Percentiles rank a stretch among this genome's conserved stretches.
Conservation (phyloP, 2,113 vertebrate genomes). For the Daubentonia madagascariensis region DNA sequence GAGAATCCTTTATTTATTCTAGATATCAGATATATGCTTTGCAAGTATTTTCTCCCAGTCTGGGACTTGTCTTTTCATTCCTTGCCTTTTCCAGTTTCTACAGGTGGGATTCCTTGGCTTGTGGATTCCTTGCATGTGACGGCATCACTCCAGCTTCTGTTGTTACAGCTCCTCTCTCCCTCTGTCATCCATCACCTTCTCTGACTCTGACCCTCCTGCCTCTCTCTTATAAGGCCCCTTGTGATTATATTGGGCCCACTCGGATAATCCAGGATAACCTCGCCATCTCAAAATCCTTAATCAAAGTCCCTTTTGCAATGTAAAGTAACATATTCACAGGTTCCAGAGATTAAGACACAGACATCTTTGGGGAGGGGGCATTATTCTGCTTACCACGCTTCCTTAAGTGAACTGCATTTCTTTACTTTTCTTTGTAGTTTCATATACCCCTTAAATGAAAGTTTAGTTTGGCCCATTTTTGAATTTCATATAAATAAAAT, state of each 20-base stretch:
- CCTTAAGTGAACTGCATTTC: background rate
- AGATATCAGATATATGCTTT: background rate
- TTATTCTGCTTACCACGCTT: background rate
- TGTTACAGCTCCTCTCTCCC: background rate
- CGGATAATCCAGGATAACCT: background rate
- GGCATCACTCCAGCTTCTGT: background rate
- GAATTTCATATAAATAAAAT: background rate
- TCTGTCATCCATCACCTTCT: background rate
- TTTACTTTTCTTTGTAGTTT: background rate
- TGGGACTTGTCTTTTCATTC: no score
- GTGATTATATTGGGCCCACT: no score
- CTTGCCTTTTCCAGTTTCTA: background rate
- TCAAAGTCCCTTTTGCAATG: background rate
- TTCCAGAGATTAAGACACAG: background rate
- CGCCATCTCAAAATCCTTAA: background rate
- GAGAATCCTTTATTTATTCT: background rate
- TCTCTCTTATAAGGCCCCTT: background rate
- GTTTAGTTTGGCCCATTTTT: background rate
- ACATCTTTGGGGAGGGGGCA: no score
- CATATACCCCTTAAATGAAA: background rate
- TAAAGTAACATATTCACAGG: background rate
- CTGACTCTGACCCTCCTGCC: background rate
- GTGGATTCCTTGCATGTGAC: background rate
- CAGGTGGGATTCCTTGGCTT: background rate
- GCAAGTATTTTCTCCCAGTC: background rate